These are phyloP conservation scores for Ancistrus triradiatus DNA, from an alignment of 2,113 vertebrate species.

Conservation along the genomic window DNA sequence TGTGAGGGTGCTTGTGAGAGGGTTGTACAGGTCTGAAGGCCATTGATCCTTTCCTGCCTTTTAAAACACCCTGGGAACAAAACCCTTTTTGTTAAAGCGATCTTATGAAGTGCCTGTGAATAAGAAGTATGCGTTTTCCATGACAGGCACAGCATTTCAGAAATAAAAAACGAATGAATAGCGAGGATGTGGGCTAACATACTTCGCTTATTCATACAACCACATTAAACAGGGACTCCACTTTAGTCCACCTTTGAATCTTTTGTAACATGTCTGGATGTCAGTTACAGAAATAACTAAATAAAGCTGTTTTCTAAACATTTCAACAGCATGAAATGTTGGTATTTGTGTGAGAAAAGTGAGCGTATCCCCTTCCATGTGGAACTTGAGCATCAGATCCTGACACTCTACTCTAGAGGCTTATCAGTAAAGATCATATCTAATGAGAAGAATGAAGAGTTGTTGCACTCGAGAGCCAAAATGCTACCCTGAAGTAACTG, in stretches of 20 bases:
- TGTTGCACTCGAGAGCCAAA: constrained; percentile 35
- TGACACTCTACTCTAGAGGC: constrained; percentile 11
- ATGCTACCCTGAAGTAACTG: constrained; percentile 48
- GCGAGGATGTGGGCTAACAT: too few relatives aligned
- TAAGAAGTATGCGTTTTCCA: too few relatives aligned
- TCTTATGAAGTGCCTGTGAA: not conserved
- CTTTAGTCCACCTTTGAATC: too few relatives aligned
- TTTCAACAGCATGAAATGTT: too few relatives aligned
- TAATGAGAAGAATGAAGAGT: constrained; percentile 25
- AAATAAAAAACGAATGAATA: too few relatives aligned
- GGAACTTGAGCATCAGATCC: constrained; percentile 25
- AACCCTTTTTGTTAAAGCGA: not conserved
- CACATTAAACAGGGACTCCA: too few relatives aligned
- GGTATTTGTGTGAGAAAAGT: constrained; percentile 8
- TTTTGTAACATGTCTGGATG: too few relatives aligned
- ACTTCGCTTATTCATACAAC: too few relatives aligned
- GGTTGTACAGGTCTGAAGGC: not conserved
- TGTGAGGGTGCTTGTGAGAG: not conserved
- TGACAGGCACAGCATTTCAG: too few relatives aligned
- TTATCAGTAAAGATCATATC: constrained; percentile 24
- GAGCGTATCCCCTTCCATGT: not conserved
- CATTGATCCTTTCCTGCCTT: constrained; percentile 9
- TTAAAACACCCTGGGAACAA: constrained; percentile 1
- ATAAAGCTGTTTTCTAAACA: too few relatives aligned
- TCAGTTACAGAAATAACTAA: too few relatives aligned